phyloP scores from a whole-genome alignment of 2,113 vertebrate species.

The Oxyruncus cristatus region DNA sequence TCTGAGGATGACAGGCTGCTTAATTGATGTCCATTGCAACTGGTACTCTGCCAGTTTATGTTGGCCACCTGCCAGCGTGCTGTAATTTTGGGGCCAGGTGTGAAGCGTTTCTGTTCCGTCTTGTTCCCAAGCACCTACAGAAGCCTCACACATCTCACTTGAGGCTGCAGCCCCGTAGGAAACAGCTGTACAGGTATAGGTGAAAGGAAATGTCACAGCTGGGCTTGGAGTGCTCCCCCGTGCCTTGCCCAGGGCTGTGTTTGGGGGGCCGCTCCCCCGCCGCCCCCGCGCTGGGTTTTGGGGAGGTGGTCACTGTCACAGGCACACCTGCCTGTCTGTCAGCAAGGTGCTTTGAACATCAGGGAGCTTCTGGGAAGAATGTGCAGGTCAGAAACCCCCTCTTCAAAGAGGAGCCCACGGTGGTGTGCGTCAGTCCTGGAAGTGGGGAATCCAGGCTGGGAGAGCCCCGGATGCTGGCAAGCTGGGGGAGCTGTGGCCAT shows the following conservation, averaged over 20 bases:
- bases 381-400: not conserved
- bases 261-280: not conserved
- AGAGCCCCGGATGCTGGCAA: not conserved
- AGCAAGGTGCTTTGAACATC: constrained; percentile 32
- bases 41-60: constrained; percentile 80
- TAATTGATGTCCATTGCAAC: constrained; percentile 85
- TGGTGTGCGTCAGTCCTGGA: not conserved
- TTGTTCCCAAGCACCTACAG: constrained; percentile 79
- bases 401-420: constrained; percentile 2
- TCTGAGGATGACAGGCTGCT: constrained; percentile 77
- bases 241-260: constrained; percentile 37
- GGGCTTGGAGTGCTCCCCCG: constrained; percentile 44
- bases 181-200: constrained; percentile 78
- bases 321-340: constrained; percentile 57
- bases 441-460: not conserved
- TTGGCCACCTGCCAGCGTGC: constrained; percentile 79
- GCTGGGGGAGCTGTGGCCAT: not conserved
- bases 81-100: constrained; percentile 83
- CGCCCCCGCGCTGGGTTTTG: not conserved
- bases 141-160: constrained; percentile 72
- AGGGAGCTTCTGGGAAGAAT: constrained; percentile 14
- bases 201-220: constrained; percentile 74
- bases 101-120: constrained; percentile 81
- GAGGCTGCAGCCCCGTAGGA: constrained; percentile 73
- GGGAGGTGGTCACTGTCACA: constrained; percentile 35